Evolutionary conservation across 2,888 invertebrate species (phyloP).

Genomic region (Apotomis betuletana): DNA sequence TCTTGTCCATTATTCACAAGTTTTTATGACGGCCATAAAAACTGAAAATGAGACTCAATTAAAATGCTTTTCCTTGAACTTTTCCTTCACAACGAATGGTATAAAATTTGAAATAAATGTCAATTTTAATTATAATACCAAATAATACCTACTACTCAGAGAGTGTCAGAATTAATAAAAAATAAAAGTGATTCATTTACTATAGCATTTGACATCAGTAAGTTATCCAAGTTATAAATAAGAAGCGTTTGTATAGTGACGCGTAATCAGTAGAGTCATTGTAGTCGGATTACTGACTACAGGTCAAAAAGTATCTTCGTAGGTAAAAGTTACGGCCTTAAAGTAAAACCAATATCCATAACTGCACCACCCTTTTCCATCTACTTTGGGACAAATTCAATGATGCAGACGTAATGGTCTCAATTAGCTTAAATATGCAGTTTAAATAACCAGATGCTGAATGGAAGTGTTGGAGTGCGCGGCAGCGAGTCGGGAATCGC

Average conservation of each 20-base stretch:
- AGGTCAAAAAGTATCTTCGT: too few relatives aligned
- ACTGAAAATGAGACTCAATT: constrained; percentile 1
- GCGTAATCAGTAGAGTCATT: too few relatives aligned
- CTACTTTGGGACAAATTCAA: constrained; percentile 48
- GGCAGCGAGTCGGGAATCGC: constrained; percentile 52
- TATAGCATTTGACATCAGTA: too few relatives aligned
- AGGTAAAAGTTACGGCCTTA: not conserved
- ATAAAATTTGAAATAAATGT: not conserved
- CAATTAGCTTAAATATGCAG: constrained; percentile 70
- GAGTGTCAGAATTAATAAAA: too few relatives aligned
- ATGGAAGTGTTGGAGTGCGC: constrained; percentile 52
- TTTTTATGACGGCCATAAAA: constrained; percentile 7
- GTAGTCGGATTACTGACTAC: too few relatives aligned
- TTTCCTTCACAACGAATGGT: not conserved
- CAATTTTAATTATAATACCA: not conserved
- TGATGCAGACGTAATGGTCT: constrained; percentile 61
- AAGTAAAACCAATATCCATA: not conserved
- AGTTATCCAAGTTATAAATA: too few relatives aligned
- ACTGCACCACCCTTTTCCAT: not conserved
- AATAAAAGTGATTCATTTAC: too few relatives aligned
- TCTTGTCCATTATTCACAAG: constrained; percentile 11
- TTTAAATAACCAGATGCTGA: constrained; percentile 68
- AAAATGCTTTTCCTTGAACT: not conserved
- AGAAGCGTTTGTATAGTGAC: too few relatives aligned
- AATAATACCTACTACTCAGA: too few relatives aligned